Evolutionary conservation across 2,888 invertebrate species (phyloP).

Genomic region (Branchellion lobata): DNA sequence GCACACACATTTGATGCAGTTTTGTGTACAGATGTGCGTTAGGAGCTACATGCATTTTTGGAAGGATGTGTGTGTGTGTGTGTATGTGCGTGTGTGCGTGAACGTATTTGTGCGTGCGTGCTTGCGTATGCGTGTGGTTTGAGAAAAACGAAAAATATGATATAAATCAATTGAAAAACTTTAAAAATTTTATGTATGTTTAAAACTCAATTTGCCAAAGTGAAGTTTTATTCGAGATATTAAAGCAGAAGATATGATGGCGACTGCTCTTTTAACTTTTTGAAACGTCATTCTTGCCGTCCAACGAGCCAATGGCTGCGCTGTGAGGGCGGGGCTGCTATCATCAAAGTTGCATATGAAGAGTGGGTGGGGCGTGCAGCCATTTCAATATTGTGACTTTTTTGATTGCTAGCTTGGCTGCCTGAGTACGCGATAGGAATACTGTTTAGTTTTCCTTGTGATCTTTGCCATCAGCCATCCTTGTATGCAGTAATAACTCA

Average conservation of each 20-base stretch:
- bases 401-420: slow-evolving; percentile 6
- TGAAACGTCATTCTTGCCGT: not conserved
- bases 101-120: not conserved
- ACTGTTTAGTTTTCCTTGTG: slow-evolving; percentile 5
- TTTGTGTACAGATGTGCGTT: no score
- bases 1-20: no score
- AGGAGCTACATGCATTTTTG: no score
- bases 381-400: slow-evolving; percentile 18
- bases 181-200: slow-evolving; percentile 4
- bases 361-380: not conserved
- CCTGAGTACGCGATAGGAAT: slow-evolving; percentile 18
- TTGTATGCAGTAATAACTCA: not conserved
- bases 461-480: not conserved
- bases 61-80: slow-evolving; percentile 2
- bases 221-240: slow-evolving; percentile 13
- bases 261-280: not conserved
- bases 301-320: not conserved
- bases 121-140: not conserved
- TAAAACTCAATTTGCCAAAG: slow-evolving; percentile 3
- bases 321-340: not conserved
- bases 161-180: not conserved
- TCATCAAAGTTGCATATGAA: slow-evolving; percentile 3
- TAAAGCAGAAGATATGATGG: not conserved
- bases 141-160: no score
- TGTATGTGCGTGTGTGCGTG: slow-evolving; percentile 18